Evolutionary conservation across 1,140 invertebrate species (phyloP).

Genomic region (Tetramorium parvispinum): DNA sequence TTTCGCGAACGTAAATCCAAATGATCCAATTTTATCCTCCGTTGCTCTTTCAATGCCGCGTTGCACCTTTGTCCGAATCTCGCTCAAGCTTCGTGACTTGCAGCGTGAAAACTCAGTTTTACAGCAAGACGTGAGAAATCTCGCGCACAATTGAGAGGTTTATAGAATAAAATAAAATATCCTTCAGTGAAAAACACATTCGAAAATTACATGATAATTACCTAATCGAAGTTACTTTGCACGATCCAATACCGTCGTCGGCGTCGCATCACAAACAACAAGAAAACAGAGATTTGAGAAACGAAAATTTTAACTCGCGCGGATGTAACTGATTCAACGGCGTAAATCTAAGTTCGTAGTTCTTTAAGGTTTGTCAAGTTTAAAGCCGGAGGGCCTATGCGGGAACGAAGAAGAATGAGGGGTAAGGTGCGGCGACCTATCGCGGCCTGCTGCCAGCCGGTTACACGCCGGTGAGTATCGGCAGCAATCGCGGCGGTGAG

Average conservation of each 20-base stretch:
- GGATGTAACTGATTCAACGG: neutral
- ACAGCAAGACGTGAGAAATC: neutral
- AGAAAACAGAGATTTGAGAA: neutral
- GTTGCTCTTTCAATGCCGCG: slow-evolving; percentile 21
- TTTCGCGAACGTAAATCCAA: slow-evolving; percentile 23
- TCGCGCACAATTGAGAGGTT: neutral
- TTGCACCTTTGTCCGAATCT: slow-evolving; percentile 2
- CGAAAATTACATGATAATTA: neutral
- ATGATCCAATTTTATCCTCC: slow-evolving; percentile 42
- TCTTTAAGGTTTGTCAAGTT: slow-evolving; percentile 17
- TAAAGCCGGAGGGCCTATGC: neutral
- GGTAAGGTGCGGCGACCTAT: slow-evolving; percentile 79
- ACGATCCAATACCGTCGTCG: neutral
- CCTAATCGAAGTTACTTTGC: neutral
- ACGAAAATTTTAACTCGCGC: neutral
- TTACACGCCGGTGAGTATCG: slow-evolving; percentile 62
- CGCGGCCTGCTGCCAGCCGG: slow-evolving; percentile 69
- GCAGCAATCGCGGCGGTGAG: slow-evolving; percentile 61
- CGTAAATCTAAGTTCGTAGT: slow-evolving; percentile 8
- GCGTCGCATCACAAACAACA: neutral
- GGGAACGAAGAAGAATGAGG: slow-evolving; percentile 34
- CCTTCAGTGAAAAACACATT: neutral
- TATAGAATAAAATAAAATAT: neutral
- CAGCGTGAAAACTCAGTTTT: slow-evolving; percentile 4
- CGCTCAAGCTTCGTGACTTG: neutral